Evolutionary conservation across 1,140 invertebrate species (phyloP).

Genomic region (Drosophila oshimai): DNA sequence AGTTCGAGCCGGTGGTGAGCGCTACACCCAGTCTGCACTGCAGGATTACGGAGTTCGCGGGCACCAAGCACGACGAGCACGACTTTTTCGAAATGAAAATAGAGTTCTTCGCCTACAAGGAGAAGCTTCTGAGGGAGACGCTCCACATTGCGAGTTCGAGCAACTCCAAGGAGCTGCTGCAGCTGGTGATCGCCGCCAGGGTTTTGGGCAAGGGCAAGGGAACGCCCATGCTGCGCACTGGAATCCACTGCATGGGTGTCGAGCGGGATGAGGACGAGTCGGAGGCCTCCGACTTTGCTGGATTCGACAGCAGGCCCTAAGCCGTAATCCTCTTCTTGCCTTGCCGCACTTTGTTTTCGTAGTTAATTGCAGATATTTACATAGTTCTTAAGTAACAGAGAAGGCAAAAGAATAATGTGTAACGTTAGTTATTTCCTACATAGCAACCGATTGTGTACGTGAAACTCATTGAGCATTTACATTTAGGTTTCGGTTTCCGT

Average conservation of each 20-base stretch:
- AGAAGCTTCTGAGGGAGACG: conserved; percentile 84
- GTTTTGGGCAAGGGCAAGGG: conserved; percentile 84
- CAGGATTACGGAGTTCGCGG: conserved; percentile 68
- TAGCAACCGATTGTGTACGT: conserved; percentile 26
- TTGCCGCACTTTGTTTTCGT: conserved; percentile 30
- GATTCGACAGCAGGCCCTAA: conserved; percentile 60
- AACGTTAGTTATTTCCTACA: conserved; percentile 50
- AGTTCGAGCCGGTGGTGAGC: conserved; percentile 65
- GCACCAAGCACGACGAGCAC: conserved; percentile 68
- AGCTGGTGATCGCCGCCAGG: conserved; percentile 79
- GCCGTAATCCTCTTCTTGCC: background rate
- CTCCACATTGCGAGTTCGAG: conserved; percentile 82
- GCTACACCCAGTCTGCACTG: conserved; percentile 80
- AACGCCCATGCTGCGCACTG: conserved; percentile 84
- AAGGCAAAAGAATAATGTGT: background rate
- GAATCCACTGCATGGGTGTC: conserved; percentile 83
- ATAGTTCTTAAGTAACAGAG: conserved; percentile 52
- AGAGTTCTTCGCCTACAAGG: conserved; percentile 84
- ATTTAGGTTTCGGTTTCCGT: conserved; percentile 16
- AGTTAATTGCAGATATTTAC: conserved; percentile 60
- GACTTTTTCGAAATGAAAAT: conserved; percentile 83
- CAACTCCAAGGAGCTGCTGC: conserved; percentile 71
- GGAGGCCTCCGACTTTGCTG: conserved; percentile 68
- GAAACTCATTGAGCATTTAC: conserved; percentile 39
- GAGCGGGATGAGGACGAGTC: conserved; percentile 83